Conservation (phyloP, 1,140 invertebrate genomes). For the Gryllus bimaculatus region DNA sequence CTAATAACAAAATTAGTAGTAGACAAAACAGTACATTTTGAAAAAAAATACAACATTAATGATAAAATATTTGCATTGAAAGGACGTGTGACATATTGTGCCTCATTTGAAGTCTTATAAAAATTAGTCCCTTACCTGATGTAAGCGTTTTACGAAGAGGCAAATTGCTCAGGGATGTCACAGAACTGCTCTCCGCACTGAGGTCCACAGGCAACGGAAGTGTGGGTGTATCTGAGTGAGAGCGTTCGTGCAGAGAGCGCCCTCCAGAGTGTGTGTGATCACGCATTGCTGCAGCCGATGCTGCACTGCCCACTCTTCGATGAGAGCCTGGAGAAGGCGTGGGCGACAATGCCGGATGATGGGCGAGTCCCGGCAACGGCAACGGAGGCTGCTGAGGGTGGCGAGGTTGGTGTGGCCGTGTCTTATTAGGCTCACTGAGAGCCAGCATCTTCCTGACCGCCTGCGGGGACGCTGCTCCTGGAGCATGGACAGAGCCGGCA, state of each 20-base stretch:
- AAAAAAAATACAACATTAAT: too few relatives aligned
- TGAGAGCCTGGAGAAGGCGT: conserved; percentile 39
- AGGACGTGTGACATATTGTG: background rate
- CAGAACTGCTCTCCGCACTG: conserved; percentile 88
- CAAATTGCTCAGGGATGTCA: conserved; percentile 82
- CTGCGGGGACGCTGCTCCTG: conserved; percentile 87
- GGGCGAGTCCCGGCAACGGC: conserved; percentile 38
- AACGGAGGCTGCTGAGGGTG: conserved; percentile 41
- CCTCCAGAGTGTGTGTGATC: conserved; percentile 29
- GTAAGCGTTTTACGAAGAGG: conserved; percentile 76
- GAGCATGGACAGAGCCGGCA: background rate
- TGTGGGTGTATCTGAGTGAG: conserved; percentile 79
- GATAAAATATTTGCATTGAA: too few relatives aligned
- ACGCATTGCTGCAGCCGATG: conserved; percentile 10
- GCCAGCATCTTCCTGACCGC: conserved; percentile 87
- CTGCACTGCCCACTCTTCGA: conserved; percentile 30
- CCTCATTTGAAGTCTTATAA: background rate
- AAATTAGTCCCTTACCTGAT: conserved; percentile 52
- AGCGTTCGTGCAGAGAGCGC: conserved; percentile 67
- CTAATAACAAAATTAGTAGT: too few relatives aligned
- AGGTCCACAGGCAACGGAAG: conserved; percentile 75
- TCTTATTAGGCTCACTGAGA: conserved; percentile 77
- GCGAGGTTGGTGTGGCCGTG: conserved; percentile 71
- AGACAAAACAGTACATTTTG: too few relatives aligned
- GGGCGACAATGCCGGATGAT: conserved; percentile 33